Evolutionary conservation across 2,797 vertebrate species (phyloP), one percentile per base, ranked within the genome.

Genomic region (Chromobotia macracanthus): DNA sequence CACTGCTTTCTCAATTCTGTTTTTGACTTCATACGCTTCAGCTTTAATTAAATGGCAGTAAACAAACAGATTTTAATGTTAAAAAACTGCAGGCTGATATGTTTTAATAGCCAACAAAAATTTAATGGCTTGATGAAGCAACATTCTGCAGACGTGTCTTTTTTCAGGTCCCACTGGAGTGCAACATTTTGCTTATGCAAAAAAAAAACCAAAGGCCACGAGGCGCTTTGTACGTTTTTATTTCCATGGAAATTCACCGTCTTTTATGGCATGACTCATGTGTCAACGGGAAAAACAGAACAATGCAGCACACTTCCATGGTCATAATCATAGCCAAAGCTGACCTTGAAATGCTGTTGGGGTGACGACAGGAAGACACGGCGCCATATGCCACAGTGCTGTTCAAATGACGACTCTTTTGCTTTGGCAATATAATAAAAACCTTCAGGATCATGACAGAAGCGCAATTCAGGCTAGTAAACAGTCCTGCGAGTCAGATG

Each of bases 291-390:
- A 21, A 21, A 55, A 55, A 72, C 0, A 31, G 48, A 79, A 44
- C 60, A 79, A 72, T 65, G 68, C 48, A 50, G 68, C 68, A 78
- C 75, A 78, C 75, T 38, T 61, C 28, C 56, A 60, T 25, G 58
- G 44, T 48, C 38, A 56, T 23, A 65, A 65, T 72, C 77, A 18
- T 35, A 44, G n/a, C 31, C 51, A 65, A 66, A 65, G 69, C 12
- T 79, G 77, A 79, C 77, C 77, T 79, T 79, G 77, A 79, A 64
- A 46, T 44, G 48, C 60, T 28, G 48, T 28, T 18, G 51, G 53
- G 10, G 50, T 13, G 8, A 55, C 12, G 21, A 44, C 16, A 1
- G 48, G 31, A 35, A 53, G 64, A 56, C 31, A 18, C 8, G 18
- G 18, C 35, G 61, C 61, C 28, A 38, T 64, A 19, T 38, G 28